Evolutionary conservation across 2,113 vertebrate genomes (phyloP).

Genomic region (Eulemur macaco): DNA sequence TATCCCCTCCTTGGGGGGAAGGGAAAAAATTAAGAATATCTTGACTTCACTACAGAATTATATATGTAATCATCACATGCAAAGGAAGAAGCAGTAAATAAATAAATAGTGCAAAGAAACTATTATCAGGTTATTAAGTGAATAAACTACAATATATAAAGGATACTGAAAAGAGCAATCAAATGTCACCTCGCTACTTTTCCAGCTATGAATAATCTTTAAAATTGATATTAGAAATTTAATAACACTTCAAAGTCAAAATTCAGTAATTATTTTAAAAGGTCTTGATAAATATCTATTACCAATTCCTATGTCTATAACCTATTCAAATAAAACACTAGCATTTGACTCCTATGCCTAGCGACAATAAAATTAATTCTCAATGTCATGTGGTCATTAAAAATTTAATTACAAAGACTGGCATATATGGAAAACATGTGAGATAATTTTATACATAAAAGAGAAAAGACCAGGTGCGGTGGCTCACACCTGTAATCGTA

Average conservation of each 20-base stretch:
- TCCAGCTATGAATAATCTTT: neutral
- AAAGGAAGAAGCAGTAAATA: slow-evolving; percentile 9
- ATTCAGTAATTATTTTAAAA: slow-evolving; percentile 17
- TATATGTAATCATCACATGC: slow-evolving; percentile 13
- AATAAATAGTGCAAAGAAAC: slow-evolving; percentile 20
- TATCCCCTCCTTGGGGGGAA: neutral
- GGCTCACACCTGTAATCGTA: too few species aligned
- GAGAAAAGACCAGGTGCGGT: too few species aligned
- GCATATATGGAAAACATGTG: neutral
- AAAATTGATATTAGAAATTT: slow-evolving; percentile 30
- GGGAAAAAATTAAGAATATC: neutral
- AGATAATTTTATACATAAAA: slow-evolving; percentile 17
- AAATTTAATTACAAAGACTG: slow-evolving; percentile 39
- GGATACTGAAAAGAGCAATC: slow-evolving; percentile 32
- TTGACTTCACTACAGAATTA: neutral
- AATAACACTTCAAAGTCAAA: neutral
- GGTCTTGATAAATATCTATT: neutral
- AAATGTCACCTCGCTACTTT: neutral
- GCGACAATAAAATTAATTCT: slow-evolving; percentile 16
- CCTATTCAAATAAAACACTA: slow-evolving; percentile 11
- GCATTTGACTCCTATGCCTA: slow-evolving; percentile 28
- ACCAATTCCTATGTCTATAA: slow-evolving; percentile 28
- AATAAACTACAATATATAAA: slow-evolving; percentile 22
- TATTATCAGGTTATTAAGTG: neutral
- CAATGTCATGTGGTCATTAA: neutral